A percentile compares a stretch with the other conserved stretches of the same genome.
Conservation (phyloP, 35 echinoderm and acorn worm species). For the Strongylocentrotus purpuratus region DNA sequence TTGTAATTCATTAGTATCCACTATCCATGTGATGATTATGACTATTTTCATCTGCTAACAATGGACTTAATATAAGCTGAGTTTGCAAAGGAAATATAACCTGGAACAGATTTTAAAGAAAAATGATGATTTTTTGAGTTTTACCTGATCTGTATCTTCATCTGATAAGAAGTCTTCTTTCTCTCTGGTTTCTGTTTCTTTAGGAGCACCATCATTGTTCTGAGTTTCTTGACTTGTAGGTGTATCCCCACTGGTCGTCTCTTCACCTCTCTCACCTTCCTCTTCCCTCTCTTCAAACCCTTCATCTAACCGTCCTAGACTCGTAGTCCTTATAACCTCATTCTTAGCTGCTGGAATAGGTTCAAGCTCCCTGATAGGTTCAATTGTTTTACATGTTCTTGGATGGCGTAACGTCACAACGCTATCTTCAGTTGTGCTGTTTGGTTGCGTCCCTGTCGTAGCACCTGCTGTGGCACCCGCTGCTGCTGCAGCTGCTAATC, state of each 20-base stretch:
- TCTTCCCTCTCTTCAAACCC: slow-evolving; percentile 58
- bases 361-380: slow-evolving; percentile 63
- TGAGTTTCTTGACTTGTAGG: slow-evolving; percentile 9
- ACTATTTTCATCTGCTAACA: not conserved
- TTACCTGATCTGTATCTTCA: slow-evolving; percentile 56
- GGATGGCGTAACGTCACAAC: slow-evolving; percentile 20
- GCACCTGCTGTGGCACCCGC: not conserved
- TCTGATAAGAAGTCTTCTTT: slow-evolving; percentile 61
- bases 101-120: not conserved
- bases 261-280: slow-evolving; percentile 44
- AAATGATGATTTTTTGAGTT: not conserved
- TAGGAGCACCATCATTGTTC: slow-evolving; percentile 9
- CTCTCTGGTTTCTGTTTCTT: slow-evolving; percentile 37
- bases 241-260: slow-evolving; percentile 36
- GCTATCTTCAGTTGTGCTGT: slow-evolving; percentile 29
- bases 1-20: not conserved
- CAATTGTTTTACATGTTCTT: slow-evolving; percentile 53
- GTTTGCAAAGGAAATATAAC: not conserved
- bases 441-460: slow-evolving; percentile 30
- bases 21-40: not conserved
- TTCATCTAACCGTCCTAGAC: slow-evolving; percentile 60
- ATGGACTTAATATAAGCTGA: not conserved
- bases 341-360: not conserved
- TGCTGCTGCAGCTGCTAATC: slow-evolving; percentile 17
- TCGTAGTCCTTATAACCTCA: slow-evolving; percentile 29